Evolutionary conservation across 2,113 vertebrate genomes (phyloP).

Genomic region (Procavia capensis): DNA sequence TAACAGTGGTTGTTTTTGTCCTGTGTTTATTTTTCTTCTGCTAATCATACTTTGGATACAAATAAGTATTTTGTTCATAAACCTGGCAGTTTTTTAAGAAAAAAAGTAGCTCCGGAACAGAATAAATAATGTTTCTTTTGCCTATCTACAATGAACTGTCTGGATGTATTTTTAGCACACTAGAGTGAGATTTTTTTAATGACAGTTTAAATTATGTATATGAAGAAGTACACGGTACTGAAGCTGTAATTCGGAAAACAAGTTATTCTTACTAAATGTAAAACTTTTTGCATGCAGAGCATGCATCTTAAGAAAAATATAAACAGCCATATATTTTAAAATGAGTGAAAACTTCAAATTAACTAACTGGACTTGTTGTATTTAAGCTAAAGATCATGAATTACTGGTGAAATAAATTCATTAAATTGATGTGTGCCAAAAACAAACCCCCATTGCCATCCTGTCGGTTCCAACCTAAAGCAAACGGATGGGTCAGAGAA

Average conservation of each 20-base stretch:
- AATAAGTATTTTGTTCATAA: background rate
- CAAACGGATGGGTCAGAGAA: too few relatives aligned
- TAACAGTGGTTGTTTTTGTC: background rate
- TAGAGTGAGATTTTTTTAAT: background rate
- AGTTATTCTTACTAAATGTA: background rate
- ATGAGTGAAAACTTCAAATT: background rate
- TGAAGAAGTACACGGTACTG: background rate
- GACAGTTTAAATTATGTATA: background rate
- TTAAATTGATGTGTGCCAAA: background rate
- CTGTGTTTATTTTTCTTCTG: background rate
- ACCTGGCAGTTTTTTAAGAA: background rate
- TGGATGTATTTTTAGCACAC: background rate
- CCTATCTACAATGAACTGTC: background rate
- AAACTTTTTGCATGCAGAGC: background rate
- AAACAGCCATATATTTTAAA: background rate
- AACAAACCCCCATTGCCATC: too few relatives aligned
- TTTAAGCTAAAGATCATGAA: background rate
- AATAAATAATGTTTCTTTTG: background rate
- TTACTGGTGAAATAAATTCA: background rate
- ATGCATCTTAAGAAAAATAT: background rate
- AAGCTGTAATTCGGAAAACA: background rate
- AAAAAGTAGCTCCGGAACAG: background rate
- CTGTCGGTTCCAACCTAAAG: too few relatives aligned
- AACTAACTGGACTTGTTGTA: background rate
- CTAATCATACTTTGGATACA: background rate